phyloP scores from a whole-genome alignment of 1,140 invertebrate genomes.

The Lasioglossum baleicum region DNA sequence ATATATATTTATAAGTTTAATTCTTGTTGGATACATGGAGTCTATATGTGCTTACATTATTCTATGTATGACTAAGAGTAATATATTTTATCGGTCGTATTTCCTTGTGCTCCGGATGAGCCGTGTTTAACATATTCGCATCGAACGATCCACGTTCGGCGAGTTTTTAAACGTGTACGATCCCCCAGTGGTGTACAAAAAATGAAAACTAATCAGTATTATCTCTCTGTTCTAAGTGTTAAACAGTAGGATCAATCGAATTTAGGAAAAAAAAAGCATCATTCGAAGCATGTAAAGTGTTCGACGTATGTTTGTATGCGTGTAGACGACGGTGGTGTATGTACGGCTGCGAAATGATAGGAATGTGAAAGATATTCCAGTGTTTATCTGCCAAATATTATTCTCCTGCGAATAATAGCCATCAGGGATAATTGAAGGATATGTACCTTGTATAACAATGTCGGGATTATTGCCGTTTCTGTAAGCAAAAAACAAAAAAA shows the following conservation, averaged over 20 bases:
- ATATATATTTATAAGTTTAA: constrained; percentile 8
- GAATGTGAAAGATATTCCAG: constrained; percentile 13
- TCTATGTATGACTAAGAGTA: not conserved
- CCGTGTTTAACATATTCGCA: not conserved
- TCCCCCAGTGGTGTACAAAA: constrained; percentile 25
- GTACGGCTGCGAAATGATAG: constrained; percentile 8
- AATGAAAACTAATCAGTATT: constrained; percentile 61
- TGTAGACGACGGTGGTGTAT: constrained; percentile 3
- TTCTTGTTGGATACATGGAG: constrained; percentile 5
- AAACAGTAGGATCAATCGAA: constrained; percentile 21
- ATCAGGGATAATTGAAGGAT: constrained; percentile 5
- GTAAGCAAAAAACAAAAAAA: constrained; percentile 20
- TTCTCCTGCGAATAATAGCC: constrained; percentile 15
- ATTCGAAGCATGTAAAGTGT: constrained; percentile 31
- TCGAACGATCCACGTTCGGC: not conserved
- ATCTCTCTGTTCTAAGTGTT: constrained; percentile 57
- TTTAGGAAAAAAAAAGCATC: constrained; percentile 11
- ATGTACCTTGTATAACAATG: constrained; percentile 34
- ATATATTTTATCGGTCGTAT: not conserved
- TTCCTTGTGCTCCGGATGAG: not conserved
- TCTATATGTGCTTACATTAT: constrained; percentile 5
- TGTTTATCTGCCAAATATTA: constrained; percentile 35
- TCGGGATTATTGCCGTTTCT: constrained; percentile 22
- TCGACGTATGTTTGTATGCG: constrained; percentile 28
- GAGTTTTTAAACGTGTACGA: not conserved